Base-by-base conservation (phyloP, 2,113 vertebrate genomes). In the Mystacornis crossleyi region DNA sequence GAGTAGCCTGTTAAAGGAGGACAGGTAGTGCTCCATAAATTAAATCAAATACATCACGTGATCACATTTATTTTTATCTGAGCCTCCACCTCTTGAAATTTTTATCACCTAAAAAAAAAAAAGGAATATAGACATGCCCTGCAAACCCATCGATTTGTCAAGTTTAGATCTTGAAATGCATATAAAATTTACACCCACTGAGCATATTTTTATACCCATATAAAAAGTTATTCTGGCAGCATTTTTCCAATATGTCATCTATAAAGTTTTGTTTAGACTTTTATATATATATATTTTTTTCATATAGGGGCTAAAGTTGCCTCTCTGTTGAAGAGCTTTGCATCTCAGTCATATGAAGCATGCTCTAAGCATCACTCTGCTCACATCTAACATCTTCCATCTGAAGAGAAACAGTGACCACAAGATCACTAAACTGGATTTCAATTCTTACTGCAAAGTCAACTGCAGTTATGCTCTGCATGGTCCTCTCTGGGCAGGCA, bases 151-250 rank as follows among this genome's bases (percentile, higher is more conserved):
- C 90, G 89, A 92, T 97, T 97, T 77, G 19, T 98, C 96, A 98
- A 89, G 79, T 96, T 96, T 94, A 88, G 97, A 92, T 96, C 97
- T 97, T 95, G 95, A 97, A 98, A 98, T 83, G 95, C 97, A 86
- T 89, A 95, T 93, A 96, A 97, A 98, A 98, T 97, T 96, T 97
- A 98, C 69, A 96, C 93, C 81, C 86, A 87, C 83, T 70, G 89
- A 98, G 81, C 90, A 97, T 97, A 97, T 97, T 97, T 98, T 98
- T 98, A 98, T 97, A 89, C 45, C 45, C 79, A 96, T 91, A 97
- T 97, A 97, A 97, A 96, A 98, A 96, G 93, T 92, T 95, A 97
- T 97, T 95, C 94, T 94, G 86, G 91, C 72, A 97, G 70, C 95
- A 94, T 96, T 98, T 98, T 97, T 84, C 89, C 97, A 98, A 97